Base-by-base conservation (phyloP, 2,888 invertebrate species). In the Endotricha flammealis region DNA sequence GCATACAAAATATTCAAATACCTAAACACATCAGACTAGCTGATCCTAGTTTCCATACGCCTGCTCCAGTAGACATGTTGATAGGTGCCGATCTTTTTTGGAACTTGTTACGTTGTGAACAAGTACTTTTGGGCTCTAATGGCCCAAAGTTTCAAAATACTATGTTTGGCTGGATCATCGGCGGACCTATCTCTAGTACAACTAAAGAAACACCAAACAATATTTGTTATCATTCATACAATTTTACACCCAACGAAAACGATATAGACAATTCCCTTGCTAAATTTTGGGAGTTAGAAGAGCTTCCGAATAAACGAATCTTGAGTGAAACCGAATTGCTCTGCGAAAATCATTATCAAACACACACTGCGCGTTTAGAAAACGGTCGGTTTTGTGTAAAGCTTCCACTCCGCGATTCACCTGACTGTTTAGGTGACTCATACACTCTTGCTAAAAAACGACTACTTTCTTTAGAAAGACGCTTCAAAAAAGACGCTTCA, bases 381-480 rank as follows among this genome's bases (percentile, higher is more conserved):
- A 27, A 9, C 10, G 50, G 55, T 23, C 42, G 50, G 14, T 53
- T 50, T 39, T 42, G 29, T 22, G 50, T 53, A 0, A 43, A 38
- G 13, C 9, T 50, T 6, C 48, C 46, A 1, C 13, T 52, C 20
- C 37, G 17, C 2, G 44, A 49, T 10, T 17, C 34, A 2, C 34
- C 41, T 11, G 42, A 48, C 10, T 48, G 44, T 24, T 29, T 47
- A 12, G 46, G 49, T 3, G 44, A 52, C 8, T 31, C 46, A 0
- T 50, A 38, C 12, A 12, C 11, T 5, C 8, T 42, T 22, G 46
- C 50, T 5, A 44, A 39, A 39, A 42, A 29, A 29, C 41, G 47
- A 2, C 46, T 50, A 30, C 2, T 20, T 5, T 33, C 41, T 32
- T 28, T 50, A 32, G 44, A 48, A 40, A 41, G 31, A 14, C 20